Evolutionary conservation across 2,888 invertebrate species (phyloP).

Genomic region (Agrochola circellaris): DNA sequence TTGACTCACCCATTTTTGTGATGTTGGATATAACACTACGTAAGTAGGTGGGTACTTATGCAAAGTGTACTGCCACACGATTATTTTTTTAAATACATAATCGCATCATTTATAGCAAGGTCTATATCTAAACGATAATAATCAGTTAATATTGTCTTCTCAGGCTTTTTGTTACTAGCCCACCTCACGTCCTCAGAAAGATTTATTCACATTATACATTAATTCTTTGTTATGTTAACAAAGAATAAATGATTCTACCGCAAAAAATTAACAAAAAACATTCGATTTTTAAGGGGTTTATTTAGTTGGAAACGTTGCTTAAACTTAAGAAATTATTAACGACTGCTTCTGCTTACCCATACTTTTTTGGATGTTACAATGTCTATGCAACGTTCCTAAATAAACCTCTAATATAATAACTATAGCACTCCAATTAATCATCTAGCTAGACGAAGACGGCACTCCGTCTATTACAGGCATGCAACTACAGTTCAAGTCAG

Average conservation of each 20-base stretch:
- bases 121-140: neutral
- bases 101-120: neutral
- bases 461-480: constrained; percentile 5
- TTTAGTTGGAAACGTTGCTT: neutral
- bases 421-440: neutral
- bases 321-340: neutral
- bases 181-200: neutral
- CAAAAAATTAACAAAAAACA: neutral
- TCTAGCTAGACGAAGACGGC: neutral
- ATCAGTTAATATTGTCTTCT: neutral
- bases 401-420: neutral
- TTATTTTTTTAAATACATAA: too few relatives aligned
- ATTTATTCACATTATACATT: too few relatives aligned
- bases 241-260: too few relatives aligned
- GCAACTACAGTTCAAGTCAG: constrained; percentile 20
- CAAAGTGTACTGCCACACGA: too few relatives aligned
- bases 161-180: neutral
- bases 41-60: too few relatives aligned
- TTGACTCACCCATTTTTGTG: constrained; percentile 3
- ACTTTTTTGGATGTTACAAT: too few relatives aligned
- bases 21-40: neutral
- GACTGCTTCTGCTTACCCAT: too few relatives aligned
- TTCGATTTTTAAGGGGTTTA: neutral
- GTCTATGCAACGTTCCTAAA: too few relatives aligned
- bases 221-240: too few relatives aligned